Conservation (phyloP, 2,888 invertebrate species). For the Meghimatium bilineatum region DNA sequence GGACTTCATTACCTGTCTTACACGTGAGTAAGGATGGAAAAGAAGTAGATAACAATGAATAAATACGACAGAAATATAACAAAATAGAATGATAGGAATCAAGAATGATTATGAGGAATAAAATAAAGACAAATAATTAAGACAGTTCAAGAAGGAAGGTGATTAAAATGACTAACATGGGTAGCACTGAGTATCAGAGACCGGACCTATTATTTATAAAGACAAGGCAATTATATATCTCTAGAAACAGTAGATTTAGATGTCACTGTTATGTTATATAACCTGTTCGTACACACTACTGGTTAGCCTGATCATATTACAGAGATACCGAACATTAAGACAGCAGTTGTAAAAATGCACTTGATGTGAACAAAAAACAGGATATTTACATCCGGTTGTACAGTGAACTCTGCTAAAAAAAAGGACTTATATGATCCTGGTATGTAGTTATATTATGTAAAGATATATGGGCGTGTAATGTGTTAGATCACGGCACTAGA, state of each 20-base stretch:
- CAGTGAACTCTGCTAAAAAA: not conserved
- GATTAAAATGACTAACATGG: not conserved
- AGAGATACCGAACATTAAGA: not conserved
- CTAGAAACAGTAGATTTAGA: too few relatives aligned
- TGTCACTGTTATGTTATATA: not conserved
- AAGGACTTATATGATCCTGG: too few relatives aligned
- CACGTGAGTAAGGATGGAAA: too few relatives aligned
- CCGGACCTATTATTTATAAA: not conserved
- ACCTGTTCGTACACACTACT: not conserved
- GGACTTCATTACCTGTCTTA: too few relatives aligned
- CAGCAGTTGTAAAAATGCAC: not conserved
- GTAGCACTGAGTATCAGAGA: not conserved
- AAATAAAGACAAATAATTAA: not conserved
- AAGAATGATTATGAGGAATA: not conserved
- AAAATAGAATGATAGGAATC: too few relatives aligned
- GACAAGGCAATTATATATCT: not conserved
- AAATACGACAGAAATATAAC: too few relatives aligned
- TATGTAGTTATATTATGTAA: too few relatives aligned
- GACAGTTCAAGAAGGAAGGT: not conserved
- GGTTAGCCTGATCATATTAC: not conserved
- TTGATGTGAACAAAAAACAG: constrained; percentile 1
- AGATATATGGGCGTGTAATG: too few relatives aligned
- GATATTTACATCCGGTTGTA: constrained; percentile 29
- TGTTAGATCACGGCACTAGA: not conserved
- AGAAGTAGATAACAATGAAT: too few relatives aligned